phyloP scores from a whole-genome alignment of 2,888 invertebrate genomes.

The Caenorhabditis sinica region DNA sequence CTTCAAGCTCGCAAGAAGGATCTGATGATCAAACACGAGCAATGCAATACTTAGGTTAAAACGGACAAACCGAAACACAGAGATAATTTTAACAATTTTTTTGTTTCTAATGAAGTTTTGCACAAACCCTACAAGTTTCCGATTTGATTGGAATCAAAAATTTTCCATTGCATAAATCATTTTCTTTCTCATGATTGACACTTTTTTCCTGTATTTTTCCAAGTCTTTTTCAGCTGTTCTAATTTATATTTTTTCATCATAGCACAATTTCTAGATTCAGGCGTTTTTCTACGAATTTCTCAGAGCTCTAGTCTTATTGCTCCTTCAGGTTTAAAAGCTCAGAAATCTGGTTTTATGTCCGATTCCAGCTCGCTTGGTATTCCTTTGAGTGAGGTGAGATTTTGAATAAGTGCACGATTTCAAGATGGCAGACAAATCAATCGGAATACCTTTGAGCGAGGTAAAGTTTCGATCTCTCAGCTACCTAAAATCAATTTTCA shows the following conservation, averaged over 20 bases:
- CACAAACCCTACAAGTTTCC: no score
- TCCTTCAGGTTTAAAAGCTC: background rate
- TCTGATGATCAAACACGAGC: background rate
- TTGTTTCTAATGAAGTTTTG: no score
- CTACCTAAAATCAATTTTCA: background rate
- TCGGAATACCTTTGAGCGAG: background rate
- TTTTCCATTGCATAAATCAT: background rate
- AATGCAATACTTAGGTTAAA: background rate
- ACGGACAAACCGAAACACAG: no score
- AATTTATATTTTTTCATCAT: background rate
- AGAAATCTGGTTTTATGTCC: background rate
- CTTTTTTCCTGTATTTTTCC: background rate
- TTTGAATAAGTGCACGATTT: background rate
- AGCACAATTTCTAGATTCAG: background rate
- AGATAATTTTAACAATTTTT: no score
- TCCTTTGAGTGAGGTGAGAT: slow-evolving; percentile 2
- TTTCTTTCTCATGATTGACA: background rate
- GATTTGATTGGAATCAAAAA: no score
- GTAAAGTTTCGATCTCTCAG: background rate
- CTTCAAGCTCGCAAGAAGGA: background rate
- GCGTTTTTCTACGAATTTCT: background rate
- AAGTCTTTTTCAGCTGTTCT: background rate
- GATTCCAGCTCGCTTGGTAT: background rate
- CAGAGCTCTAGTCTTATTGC: background rate
- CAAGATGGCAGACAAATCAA: background rate